Conservation (phyloP, 2,113 vertebrate genomes). For the Onychostoma macrolepis region DNA sequence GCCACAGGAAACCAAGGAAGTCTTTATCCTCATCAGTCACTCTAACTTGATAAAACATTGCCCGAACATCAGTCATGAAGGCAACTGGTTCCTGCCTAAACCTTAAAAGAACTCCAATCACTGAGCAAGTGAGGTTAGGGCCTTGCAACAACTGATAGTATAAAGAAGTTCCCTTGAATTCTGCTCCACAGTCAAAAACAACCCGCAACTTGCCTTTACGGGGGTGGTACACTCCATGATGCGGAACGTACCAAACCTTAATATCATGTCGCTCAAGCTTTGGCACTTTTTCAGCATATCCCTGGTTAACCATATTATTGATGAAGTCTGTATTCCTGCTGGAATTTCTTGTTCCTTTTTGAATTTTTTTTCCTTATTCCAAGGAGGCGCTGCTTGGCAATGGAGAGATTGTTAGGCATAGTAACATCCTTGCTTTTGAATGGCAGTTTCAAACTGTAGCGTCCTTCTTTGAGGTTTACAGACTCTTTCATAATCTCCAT, state of each 20-base stretch:
- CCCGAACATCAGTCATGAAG: constrained; percentile 47
- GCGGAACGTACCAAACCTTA: no score
- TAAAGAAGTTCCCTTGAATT: constrained; percentile 5
- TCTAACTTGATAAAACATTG: constrained; percentile 50
- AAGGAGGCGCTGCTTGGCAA: constrained; percentile 3
- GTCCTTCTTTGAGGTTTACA: not conserved
- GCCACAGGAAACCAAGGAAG: constrained; percentile 46
- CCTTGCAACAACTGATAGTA: constrained; percentile 21
- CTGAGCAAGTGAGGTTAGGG: no score
- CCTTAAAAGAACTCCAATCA: no score
- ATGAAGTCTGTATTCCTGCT: no score
- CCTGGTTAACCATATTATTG: no score
- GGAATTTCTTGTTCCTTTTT: no score
- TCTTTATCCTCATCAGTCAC: constrained; percentile 31
- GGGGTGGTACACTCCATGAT: constrained; percentile 10
- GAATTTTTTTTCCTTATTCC: no score
- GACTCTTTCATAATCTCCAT: not conserved
- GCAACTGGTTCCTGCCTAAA: constrained; percentile 40
- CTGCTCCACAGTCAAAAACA: constrained; percentile 31
- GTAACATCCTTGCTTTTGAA: not conserved
- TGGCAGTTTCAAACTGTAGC: not conserved
- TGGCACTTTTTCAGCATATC: no score
- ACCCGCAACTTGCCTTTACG: constrained; percentile 20
- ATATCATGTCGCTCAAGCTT: no score
- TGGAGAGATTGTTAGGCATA: not conserved